Evolutionary conservation across 2,888 invertebrate genomes (phyloP).

Genomic region (Drosophila falleni): DNA sequence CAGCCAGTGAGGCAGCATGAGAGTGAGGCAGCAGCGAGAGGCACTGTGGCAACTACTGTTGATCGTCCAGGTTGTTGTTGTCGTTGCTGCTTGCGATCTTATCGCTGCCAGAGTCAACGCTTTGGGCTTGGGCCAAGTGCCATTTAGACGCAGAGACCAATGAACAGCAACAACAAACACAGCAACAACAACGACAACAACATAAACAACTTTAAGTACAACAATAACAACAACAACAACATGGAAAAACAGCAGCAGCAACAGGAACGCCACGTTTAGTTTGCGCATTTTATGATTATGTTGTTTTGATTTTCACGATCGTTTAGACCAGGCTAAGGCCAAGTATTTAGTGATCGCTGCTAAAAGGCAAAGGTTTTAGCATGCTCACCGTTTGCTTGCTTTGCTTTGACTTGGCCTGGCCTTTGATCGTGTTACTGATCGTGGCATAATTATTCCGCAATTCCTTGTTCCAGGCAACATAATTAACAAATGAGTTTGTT

Average conservation of each 20-base stretch:
- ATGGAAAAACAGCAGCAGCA: constrained; percentile 59
- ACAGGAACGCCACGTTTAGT: constrained; percentile 76
- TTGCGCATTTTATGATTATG: constrained; percentile 81
- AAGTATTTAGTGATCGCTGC: constrained; percentile 74
- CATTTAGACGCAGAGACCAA: constrained; percentile 77
- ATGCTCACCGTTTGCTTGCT: constrained; percentile 40
- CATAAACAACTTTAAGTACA: constrained; percentile 44
- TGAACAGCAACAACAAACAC: constrained; percentile 57
- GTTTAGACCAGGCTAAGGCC: constrained; percentile 65
- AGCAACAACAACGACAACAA: constrained; percentile 30
- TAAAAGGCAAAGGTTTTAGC: constrained; percentile 64
- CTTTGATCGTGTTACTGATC: constrained; percentile 81
- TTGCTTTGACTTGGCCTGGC: constrained; percentile 62
- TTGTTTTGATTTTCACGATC: constrained; percentile 82
- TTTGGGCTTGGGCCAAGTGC: constrained; percentile 78
- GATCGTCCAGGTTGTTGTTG: constrained; percentile 46
- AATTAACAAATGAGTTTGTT: constrained; percentile 85
- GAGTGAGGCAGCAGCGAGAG: neutral
- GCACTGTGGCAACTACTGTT: constrained; percentile 45
- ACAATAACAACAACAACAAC: constrained; percentile 54
- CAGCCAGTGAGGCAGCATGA: constrained; percentile 17
- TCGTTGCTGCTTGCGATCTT: constrained; percentile 69
- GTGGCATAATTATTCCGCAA: constrained; percentile 74
- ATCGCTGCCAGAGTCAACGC: constrained; percentile 77
- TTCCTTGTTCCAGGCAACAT: constrained; percentile 78